These are phyloP conservation scores for Poecile atricapillus DNA, from an alignment of 2,113 vertebrate genomes.

Conservation along the genomic window DNA sequence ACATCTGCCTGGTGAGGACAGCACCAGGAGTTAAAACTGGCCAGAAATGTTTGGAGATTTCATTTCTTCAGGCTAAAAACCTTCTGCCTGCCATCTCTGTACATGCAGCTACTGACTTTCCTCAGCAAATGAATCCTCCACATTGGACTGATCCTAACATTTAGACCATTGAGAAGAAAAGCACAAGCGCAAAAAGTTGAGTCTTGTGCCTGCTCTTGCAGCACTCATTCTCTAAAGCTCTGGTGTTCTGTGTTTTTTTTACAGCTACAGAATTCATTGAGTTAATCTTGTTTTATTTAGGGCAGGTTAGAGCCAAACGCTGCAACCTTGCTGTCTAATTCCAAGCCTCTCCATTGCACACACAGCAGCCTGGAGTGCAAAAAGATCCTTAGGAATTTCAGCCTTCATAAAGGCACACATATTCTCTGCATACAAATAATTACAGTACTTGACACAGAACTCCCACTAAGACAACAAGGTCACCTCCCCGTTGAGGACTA, in stretches of 20 bases:
- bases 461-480: slow-evolving; percentile 20
- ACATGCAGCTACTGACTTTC: neutral
- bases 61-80: neutral
- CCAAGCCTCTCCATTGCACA: neutral
- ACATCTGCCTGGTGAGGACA: neutral
- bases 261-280: neutral
- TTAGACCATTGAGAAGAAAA: neutral
- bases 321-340: neutral
- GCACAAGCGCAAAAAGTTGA: neutral
- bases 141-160: neutral
- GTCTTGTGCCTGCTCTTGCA: neutral
- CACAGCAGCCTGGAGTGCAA: neutral
- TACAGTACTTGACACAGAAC: neutral
- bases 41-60: neutral
- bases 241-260: neutral
- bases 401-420: neutral
- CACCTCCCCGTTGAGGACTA: slow-evolving; percentile 12
- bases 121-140: neutral
- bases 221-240: neutral
- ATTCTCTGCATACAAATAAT: neutral
- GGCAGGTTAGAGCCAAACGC: neutral
- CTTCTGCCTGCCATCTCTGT: neutral
- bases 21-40: neutral
- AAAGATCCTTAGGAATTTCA: neutral
- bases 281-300: neutral